Percentiles rank a stretch among this genome's conserved stretches.
Conservation (phyloP, 2,797 vertebrate species). For the Anomalospiza imberbis region DNA sequence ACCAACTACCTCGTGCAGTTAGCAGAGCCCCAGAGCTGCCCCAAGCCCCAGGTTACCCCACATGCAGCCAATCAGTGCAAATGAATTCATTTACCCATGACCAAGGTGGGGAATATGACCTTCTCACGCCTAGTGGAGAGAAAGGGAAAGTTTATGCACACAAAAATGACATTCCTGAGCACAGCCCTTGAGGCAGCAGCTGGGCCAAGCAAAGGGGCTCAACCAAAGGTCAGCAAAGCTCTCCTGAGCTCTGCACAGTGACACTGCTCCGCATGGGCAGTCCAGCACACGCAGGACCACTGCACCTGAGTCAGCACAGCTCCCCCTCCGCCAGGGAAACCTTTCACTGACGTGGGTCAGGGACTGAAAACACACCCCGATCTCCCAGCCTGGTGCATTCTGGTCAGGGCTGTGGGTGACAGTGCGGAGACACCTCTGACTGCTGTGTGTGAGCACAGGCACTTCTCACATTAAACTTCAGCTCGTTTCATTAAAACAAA, state of each 20-base stretch:
- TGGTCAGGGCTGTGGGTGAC: not conserved
- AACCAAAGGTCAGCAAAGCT: not conserved
- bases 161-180: not conserved
- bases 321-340: not conserved
- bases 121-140: constrained; percentile 76
- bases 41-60: constrained; percentile 51
- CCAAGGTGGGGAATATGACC: constrained; percentile 79
- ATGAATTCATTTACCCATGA: constrained; percentile 81
- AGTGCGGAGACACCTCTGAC: not conserved
- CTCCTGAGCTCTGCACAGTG: not conserved
- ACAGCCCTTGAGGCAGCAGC: not conserved
- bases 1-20: constrained; percentile 67
- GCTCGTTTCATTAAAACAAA: not conserved
- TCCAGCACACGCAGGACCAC: not conserved
- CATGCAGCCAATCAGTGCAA: constrained; percentile 66
- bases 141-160: constrained; percentile 69
- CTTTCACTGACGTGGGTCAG: rapidly evolving
- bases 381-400: not conserved
- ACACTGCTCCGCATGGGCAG: not conserved
- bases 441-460: not conserved
- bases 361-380: not conserved
- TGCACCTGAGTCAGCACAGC: not conserved
- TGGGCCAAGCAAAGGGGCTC: not conserved
- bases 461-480: not conserved
- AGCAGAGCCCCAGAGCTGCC: constrained; percentile 13